A percentile compares a stretch with the other conserved stretches of the same genome.
Conservation (phyloP, 2,888 invertebrate genomes). For the Exocentrus adspersus region DNA sequence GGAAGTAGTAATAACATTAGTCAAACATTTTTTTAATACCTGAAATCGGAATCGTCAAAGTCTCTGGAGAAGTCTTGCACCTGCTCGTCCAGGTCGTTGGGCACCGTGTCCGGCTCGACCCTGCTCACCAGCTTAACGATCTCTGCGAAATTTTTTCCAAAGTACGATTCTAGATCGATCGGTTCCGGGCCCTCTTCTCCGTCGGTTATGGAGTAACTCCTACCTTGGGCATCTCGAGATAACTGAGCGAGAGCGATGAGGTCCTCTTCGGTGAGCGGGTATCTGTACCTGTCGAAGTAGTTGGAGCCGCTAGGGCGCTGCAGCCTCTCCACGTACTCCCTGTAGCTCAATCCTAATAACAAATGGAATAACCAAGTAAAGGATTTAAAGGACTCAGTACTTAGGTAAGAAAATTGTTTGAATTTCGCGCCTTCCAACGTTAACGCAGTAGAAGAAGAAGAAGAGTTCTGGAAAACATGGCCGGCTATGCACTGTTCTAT, state of each 20-base stretch:
- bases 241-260: not conserved
- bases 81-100: slow-evolving; percentile 52
- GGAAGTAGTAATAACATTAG: no score
- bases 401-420: no score
- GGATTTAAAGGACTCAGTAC: no score
- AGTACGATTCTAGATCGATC: slow-evolving; percentile 46
- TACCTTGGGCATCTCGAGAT: not conserved
- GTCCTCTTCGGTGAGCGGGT: not conserved
- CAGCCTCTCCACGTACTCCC: slow-evolving; percentile 49
- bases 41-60: slow-evolving; percentile 58
- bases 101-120: slow-evolving; percentile 27
- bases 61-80: slow-evolving; percentile 53
- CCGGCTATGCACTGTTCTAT: no score
- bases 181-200: slow-evolving; percentile 14
- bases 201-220: not conserved
- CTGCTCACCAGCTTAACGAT: slow-evolving; percentile 58
- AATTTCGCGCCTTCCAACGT: no score
- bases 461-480: no score
- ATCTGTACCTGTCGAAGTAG: slow-evolving; percentile 46
- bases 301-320: slow-evolving; percentile 43
- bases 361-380: no score
- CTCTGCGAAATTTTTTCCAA: slow-evolving; percentile 58
- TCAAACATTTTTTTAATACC: slow-evolving; percentile 22
- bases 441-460: no score
- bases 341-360: slow-evolving; percentile 33